These are phyloP conservation scores for Enteromius trimaculatus DNA, from an alignment of 2,797 vertebrate genomes.

Conservation along the genomic window DNA sequence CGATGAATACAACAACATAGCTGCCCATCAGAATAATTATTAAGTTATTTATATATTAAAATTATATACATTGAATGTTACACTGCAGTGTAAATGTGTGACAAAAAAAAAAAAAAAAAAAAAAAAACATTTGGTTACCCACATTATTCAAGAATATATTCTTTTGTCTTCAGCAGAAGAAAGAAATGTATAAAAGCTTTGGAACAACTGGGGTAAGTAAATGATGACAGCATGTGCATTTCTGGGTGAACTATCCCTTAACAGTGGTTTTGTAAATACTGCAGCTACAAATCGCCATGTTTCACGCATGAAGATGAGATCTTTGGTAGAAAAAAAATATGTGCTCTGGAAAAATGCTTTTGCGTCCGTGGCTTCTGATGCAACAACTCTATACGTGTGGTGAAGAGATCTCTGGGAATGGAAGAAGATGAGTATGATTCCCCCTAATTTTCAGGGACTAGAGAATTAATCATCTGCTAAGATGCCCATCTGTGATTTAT, in stretches of 20 bases:
- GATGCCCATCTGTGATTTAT: slow-evolving; percentile 77
- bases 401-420: slow-evolving; percentile 62
- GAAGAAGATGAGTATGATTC: slow-evolving; percentile 65
- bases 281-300: slow-evolving; percentile 57
- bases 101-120: background rate
- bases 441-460: slow-evolving; percentile 74
- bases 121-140: background rate
- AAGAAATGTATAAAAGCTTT: background rate
- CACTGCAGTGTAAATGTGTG: background rate
- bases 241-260: slow-evolving; percentile 3
- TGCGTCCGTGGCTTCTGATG: slow-evolving; percentile 62
- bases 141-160: background rate
- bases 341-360: slow-evolving; percentile 53
- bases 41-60: background rate
- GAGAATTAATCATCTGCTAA: slow-evolving; percentile 74
- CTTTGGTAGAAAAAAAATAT: slow-evolving; percentile 41
- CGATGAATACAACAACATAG: background rate
- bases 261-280: slow-evolving; percentile 57
- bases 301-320: slow-evolving; percentile 31
- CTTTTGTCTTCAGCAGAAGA: background rate
- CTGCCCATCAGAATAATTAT: background rate
- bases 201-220: background rate
- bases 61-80: background rate
- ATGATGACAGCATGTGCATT: background rate
- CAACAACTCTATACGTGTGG: slow-evolving; percentile 59